Conservation (phyloP, 2,113 vertebrate species). For the Anolis carolinensis region DNA sequence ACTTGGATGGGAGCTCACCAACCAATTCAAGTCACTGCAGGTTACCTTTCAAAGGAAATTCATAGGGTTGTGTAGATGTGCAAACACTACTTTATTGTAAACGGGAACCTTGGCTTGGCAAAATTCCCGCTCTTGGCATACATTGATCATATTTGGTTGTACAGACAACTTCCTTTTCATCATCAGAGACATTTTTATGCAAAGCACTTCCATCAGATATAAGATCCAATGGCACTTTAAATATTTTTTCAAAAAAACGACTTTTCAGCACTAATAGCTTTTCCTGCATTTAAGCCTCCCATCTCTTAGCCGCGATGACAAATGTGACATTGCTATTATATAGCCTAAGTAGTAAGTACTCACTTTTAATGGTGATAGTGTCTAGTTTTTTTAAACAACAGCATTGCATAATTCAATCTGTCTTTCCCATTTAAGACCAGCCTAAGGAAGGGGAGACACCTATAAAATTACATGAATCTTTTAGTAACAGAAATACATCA, state of each 20-base stretch:
- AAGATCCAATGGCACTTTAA: conserved; percentile 75
- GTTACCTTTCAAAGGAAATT: too few species aligned
- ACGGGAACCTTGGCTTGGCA: conserved; percentile 58
- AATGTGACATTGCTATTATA: conserved; percentile 66
- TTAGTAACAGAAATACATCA: conserved; percentile 64
- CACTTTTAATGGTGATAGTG: conserved; percentile 64
- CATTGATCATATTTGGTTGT: conserved; percentile 72
- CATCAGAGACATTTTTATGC: conserved; percentile 74
- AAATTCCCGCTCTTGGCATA: conserved; percentile 70
- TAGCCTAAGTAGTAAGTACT: conserved; percentile 69
- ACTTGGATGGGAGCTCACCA: too few species aligned
- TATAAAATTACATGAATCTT: conserved; percentile 60
- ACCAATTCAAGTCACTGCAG: too few species aligned
- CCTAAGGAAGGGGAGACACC: conserved; percentile 10
- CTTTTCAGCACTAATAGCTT: conserved; percentile 74
- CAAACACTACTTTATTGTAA: too few species aligned
- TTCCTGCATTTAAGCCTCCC: conserved; percentile 66
- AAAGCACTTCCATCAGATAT: conserved; percentile 72
- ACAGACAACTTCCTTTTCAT: conserved; percentile 66
- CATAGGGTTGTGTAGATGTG: too few species aligned
- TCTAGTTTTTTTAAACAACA: conserved; percentile 63
- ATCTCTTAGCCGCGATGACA: conserved; percentile 63
- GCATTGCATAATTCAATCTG: conserved; percentile 65
- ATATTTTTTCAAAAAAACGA: conserved; percentile 39
- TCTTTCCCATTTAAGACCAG: conserved; percentile 63